Conservation (phyloP, 2,888 invertebrate genomes). For the Apantesis nais region DNA sequence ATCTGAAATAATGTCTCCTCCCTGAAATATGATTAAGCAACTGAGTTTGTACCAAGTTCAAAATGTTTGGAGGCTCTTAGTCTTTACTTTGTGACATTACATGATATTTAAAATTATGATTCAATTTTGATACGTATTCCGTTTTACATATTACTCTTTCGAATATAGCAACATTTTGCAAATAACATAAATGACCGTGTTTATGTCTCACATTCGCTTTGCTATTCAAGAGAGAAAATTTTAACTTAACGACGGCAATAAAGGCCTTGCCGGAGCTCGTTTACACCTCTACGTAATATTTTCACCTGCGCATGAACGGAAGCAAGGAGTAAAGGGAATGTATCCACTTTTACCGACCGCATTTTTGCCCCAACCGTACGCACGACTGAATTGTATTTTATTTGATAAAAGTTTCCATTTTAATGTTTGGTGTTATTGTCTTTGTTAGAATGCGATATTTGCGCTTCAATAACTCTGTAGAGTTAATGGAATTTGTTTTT, state of each 20-base stretch:
- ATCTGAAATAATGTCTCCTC: not conserved
- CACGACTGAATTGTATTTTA: slow-evolving; percentile 55
- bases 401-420: slow-evolving; percentile 54
- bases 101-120: not conserved
- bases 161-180: slow-evolving; percentile 60
- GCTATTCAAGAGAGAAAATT: slow-evolving; percentile 75
- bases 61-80: not conserved
- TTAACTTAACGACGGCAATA: slow-evolving; percentile 78
- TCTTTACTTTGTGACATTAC: not conserved
- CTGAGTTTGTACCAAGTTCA: not conserved
- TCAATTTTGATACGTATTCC: slow-evolving; percentile 24
- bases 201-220: slow-evolving; percentile 68
- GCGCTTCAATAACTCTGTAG: slow-evolving; percentile 27
- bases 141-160: slow-evolving; percentile 55
- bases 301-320: slow-evolving; percentile 66
- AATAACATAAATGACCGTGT: slow-evolving; percentile 72
- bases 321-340: slow-evolving; percentile 62
- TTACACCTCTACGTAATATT: slow-evolving; percentile 74
- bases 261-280: slow-evolving; percentile 68
- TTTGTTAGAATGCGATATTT: slow-evolving; percentile 43
- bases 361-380: slow-evolving; percentile 55
- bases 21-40: not conserved
- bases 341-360: slow-evolving; percentile 56
- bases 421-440: slow-evolving; percentile 45
- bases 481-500: slow-evolving; percentile 36